Evolutionary conservation across 2,113 vertebrate genomes (phyloP), one percentile per base, ranked within the genome.

Genomic region (Tupaia tana): DNA sequence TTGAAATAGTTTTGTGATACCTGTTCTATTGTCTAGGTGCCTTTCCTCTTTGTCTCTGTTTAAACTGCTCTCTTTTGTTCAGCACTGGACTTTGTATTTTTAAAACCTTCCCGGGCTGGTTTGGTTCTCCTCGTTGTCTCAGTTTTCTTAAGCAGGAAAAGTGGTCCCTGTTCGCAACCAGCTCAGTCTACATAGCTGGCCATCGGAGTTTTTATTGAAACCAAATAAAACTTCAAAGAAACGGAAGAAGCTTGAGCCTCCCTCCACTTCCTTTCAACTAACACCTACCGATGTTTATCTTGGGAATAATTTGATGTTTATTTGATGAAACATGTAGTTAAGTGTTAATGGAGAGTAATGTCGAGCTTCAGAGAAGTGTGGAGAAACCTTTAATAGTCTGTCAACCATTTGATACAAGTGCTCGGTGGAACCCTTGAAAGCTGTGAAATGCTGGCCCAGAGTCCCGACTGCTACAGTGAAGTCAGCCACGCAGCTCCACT

Each of bases 141-240:
- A 20, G 15, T 14, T 52, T 69, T 84, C 43, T 78, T 24, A n/a
- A 1, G 4, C 6, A 22, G 74, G 9, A 70, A 31, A n/a, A 31
- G 29, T 15, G 71, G 61, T 92, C 56, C 7, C 74, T 79, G 6
- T 89, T 74, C 70, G 63, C 22, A 20, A 1, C 82, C 56, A 73
- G 13, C 91, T 84, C 59, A 14, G 0, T 77, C 92, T 67, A 5
- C 7, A 1, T 58, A 75, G 70, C 78, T 90, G 90, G 27, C 73
- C 27, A 2, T 58, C 78, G 56, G 83, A 87, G 93, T 94, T 97
- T 95, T 96, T 91, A 94, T 84, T 94, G 95, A 79, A 94, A 85
- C 31, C 83, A 91, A 97, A 93, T 96, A 89, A 89, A 97, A 96
- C 97, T 97, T 97, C 95, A 97, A 97, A 97, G 96, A 66, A 78